These are phyloP conservation scores for Agrotis clavis DNA, from an alignment of 2,888 invertebrate species.

Conservation along the genomic window DNA sequence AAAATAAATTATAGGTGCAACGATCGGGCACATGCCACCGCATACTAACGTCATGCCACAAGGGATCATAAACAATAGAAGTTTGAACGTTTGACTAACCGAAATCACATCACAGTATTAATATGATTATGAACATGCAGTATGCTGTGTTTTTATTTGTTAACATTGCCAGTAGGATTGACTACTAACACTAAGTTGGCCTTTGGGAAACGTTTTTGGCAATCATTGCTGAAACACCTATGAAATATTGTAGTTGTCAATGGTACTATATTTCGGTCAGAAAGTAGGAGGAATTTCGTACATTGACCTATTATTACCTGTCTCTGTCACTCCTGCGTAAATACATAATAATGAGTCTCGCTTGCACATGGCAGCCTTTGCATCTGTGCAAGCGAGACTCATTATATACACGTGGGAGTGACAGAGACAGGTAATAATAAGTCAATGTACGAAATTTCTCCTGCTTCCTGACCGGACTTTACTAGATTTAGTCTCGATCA, in stretches of 20 bases:
- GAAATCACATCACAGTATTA: conserved; percentile 31
- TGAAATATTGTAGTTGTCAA: not conserved
- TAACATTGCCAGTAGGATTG: conserved; percentile 12
- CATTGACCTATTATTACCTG: too few species aligned
- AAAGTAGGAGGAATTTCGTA: too few species aligned
- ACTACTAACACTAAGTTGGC: not conserved
- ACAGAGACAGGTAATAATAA: too few species aligned
- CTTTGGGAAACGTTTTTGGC: not conserved
- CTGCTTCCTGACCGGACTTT: too few species aligned
- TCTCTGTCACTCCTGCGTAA: too few species aligned
- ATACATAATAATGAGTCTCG: too few species aligned
- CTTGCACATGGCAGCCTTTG: too few species aligned
- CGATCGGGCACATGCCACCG: conserved; percentile 37
- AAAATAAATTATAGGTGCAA: conserved; percentile 44
- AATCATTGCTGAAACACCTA: not conserved
- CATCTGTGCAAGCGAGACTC: too few species aligned
- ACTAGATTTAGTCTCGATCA: not conserved
- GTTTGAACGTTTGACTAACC: conserved; percentile 34
- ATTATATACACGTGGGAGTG: too few species aligned
- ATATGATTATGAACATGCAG: not conserved
- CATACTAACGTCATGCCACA: conserved; percentile 59
- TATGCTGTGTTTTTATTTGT: not conserved
- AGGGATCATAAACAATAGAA: conserved; percentile 29
- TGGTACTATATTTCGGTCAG: too few species aligned
- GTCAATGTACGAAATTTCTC: too few species aligned